Evolutionary conservation across 2,888 invertebrate species (phyloP).

Genomic region (Meteorus cinctellus): DNA sequence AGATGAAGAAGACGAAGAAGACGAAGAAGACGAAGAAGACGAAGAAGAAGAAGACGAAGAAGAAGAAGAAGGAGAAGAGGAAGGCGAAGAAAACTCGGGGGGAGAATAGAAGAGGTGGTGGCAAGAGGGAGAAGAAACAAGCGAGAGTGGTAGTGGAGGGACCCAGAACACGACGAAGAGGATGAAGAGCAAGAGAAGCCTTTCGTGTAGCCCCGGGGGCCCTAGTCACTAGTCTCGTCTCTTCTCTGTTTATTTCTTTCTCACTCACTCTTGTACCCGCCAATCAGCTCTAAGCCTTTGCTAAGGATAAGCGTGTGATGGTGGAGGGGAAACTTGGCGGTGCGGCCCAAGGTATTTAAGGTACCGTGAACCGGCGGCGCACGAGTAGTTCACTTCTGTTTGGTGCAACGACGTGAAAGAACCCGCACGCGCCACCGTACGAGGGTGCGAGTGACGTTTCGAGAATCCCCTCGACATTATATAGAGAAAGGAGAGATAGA

Average conservation of each 20-base stretch:
- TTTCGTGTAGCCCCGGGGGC: slow-evolving; percentile 24
- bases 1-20: background rate
- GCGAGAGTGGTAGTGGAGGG: slow-evolving; percentile 20
- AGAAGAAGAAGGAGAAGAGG: slow-evolving; percentile 25
- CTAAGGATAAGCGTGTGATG: slow-evolving; percentile 46
- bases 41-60: slow-evolving; percentile 15
- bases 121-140: background rate
- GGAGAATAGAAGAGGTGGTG: slow-evolving; percentile 12
- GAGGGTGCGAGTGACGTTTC: slow-evolving; percentile 57
- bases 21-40: background rate
- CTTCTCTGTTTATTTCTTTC: slow-evolving; percentile 20
- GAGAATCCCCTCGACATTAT: slow-evolving; percentile 40
- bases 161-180: slow-evolving; percentile 36
- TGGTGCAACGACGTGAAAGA: slow-evolving; percentile 71
- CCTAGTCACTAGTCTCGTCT: slow-evolving; percentile 15
- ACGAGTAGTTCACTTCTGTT: slow-evolving; percentile 79
- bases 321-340: slow-evolving; percentile 65
- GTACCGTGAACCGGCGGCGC: slow-evolving; percentile 77
- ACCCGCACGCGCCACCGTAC: slow-evolving; percentile 54
- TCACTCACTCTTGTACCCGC: slow-evolving; percentile 44
- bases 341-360: slow-evolving; percentile 77
- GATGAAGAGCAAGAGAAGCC: slow-evolving; percentile 32
- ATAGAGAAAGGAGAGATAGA: background rate
- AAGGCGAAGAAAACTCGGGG: slow-evolving; percentile 10
- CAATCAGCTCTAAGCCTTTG: slow-evolving; percentile 50